These are phyloP conservation scores for Oncorhynchus mykiss DNA, from an alignment of 2,113 vertebrate species.

Conservation along the genomic window DNA sequence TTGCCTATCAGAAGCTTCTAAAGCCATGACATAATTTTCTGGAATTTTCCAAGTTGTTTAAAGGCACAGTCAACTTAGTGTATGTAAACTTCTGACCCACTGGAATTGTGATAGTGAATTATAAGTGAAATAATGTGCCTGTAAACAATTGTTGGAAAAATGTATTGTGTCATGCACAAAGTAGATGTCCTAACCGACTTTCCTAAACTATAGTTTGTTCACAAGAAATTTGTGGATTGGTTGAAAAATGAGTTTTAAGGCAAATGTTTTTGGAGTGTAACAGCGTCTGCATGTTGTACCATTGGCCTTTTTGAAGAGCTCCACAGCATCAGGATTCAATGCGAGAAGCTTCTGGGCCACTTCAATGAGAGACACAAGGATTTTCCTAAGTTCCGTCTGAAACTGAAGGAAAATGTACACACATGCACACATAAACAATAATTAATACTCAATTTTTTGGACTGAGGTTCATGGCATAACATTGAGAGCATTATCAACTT, in stretches of 20 bases:
- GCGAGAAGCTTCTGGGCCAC: constrained; percentile 95
- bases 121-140: no score
- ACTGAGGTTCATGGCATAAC: background rate
- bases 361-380: constrained; percentile 95
- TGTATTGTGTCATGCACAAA: no score
- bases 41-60: no score
- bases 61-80: no score
- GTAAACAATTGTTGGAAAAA: no score
- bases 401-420: constrained; percentile 76
- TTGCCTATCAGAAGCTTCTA: no score
- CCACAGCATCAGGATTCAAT: constrained; percentile 96
- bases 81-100: no score
- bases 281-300: constrained; percentile 68
- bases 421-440: constrained; percentile 23
- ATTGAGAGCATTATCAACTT: background rate
- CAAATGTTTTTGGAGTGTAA: background rate
- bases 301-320: constrained; percentile 95
- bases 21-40: no score
- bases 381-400: constrained; percentile 96
- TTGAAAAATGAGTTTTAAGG: background rate
- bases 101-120: no score
- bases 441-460: background rate
- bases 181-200: no score
- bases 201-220: no score
- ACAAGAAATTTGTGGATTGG: no score